Conservation (phyloP, 2,797 vertebrate species). For the Nyctalus aviator region DNA sequence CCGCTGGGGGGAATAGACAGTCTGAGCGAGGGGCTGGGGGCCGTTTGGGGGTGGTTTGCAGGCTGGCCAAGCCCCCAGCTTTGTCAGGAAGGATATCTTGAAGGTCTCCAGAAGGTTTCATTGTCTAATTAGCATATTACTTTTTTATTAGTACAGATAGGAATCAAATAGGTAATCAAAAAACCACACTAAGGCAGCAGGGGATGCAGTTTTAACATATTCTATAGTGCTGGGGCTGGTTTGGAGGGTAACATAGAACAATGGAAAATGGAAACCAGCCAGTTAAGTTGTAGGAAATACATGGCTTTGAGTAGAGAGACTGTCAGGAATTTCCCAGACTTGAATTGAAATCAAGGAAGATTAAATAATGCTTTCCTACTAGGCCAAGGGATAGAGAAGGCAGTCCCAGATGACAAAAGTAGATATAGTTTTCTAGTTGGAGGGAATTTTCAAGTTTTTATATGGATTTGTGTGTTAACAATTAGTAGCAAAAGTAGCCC, state of each 20-base stretch:
- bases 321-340: slow-evolving; percentile 15
- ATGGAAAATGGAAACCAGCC: background rate
- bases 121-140: too few species aligned
- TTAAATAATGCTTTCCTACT: background rate
- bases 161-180: background rate
- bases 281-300: background rate
- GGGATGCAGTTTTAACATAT: background rate
- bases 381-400: background rate
- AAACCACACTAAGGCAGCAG: background rate
- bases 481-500: background rate
- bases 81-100: too few species aligned
- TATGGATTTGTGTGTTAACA: background rate
- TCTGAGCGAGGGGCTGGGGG: too few species aligned
- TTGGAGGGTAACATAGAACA: background rate
- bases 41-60: too few species aligned
- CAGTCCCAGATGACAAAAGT: background rate
- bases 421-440: background rate
- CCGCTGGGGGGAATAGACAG: too few species aligned
- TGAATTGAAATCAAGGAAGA: background rate
- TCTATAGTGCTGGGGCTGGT: background rate
- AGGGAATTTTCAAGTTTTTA: slow-evolving; percentile 6
- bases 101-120: too few species aligned
- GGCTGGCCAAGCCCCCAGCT: too few species aligned
- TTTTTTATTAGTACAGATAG: background rate
- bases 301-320: background rate